phyloP scores from a whole-genome alignment of 53 echinoderm and acorn worm genomes.

The Patiria pectinifera region DNA sequence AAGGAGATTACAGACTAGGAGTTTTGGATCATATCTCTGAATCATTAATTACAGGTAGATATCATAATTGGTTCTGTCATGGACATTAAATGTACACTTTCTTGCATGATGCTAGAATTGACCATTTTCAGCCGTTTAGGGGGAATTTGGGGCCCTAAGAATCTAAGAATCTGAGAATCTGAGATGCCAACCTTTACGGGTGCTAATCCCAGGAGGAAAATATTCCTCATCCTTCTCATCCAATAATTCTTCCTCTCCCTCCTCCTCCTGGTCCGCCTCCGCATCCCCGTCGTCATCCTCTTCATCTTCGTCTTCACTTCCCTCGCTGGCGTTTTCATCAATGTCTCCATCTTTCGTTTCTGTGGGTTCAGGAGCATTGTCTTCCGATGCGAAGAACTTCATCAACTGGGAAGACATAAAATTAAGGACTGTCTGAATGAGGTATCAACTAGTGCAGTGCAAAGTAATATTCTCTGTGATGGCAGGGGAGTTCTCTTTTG shows the following conservation, averaged over 20 bases:
- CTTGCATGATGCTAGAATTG: too few relatives aligned
- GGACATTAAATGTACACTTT: too few relatives aligned
- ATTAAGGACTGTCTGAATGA: too few relatives aligned
- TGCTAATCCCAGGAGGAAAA: conserved; percentile 7
- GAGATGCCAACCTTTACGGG: conserved; percentile 1
- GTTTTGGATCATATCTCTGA: too few relatives aligned
- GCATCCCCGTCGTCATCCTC: not conserved
- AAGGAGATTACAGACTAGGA: too few relatives aligned
- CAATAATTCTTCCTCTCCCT: conserved; percentile 6
- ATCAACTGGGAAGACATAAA: not conserved
- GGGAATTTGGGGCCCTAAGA: too few relatives aligned
- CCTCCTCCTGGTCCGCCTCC: not conserved
- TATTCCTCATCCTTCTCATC: conserved; percentile 39
- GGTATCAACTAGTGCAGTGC: not conserved
- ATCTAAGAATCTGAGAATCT: not conserved
- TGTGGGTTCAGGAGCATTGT: conserved; percentile 9
- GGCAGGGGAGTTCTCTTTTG: too few relatives aligned
- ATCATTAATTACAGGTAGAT: too few relatives aligned
- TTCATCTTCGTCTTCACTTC: conserved; percentile 22
- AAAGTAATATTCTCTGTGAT: too few relatives aligned
- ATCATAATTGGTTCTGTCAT: too few relatives aligned
- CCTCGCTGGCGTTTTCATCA: conserved; percentile 3
- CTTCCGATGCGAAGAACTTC: conserved; percentile 27
- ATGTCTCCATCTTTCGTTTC: not conserved
- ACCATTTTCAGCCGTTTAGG: too few relatives aligned